Percentiles rank a stretch among this genome's conserved stretches.
Evolutionary conservation across 2,888 invertebrate genomes (phyloP).

Genomic region (Ptycholaimellus sp.): DNA sequence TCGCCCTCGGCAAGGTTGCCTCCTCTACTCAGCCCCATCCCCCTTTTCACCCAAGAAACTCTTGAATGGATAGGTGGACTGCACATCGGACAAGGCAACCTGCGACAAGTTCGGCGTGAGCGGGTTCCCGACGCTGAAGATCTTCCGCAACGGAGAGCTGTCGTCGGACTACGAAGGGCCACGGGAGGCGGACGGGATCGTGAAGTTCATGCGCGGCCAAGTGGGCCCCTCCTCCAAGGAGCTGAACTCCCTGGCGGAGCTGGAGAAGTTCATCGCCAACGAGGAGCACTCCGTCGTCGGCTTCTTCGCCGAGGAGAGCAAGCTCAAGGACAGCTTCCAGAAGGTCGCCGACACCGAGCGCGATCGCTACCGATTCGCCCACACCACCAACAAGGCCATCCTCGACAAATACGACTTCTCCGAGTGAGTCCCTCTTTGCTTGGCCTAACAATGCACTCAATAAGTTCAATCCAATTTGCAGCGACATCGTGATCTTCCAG

Average conservation of each 20-base stretch:
- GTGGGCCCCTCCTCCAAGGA: conserved; percentile 85
- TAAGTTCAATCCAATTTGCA: no score
- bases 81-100: conserved; percentile 20
- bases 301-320: conserved; percentile 30
- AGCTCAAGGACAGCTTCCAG: conserved; percentile 53
- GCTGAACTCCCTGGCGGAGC: conserved; percentile 42
- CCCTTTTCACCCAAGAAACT: no score
- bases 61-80: conserved; percentile 26
- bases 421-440: conserved; percentile 37
- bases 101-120: conserved; percentile 69
- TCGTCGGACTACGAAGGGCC: conserved; percentile 41
- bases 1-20: conserved; percentile 72
- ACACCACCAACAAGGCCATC: conserved; percentile 45
- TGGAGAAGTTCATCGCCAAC: conserved; percentile 26
- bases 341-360: conserved; percentile 68
- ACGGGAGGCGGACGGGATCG: conserved; percentile 23
- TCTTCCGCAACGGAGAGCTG: conserved; percentile 71
- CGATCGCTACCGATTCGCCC: conserved; percentile 67
- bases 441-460: no score
- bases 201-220: conserved; percentile 44
- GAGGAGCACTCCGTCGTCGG: conserved; percentile 29
- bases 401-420: conserved; percentile 51
- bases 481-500: conserved; percentile 61
- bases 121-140: conserved; percentile 72
- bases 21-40: no score